Base-by-base conservation (phyloP, 2,888 invertebrate genomes). In the Protophormia terraenovae region DNA sequence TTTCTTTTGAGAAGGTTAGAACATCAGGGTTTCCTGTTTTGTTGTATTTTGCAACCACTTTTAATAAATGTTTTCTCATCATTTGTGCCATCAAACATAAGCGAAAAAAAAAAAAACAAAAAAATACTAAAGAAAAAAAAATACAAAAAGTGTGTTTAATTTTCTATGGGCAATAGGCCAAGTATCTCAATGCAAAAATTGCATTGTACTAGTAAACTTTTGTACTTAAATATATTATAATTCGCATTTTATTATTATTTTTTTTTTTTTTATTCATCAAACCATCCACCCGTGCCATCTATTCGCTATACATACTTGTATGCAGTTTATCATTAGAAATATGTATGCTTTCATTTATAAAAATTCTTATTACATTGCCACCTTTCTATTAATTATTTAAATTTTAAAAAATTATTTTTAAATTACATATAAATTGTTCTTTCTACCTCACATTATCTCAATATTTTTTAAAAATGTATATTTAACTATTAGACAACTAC, bases 141-240 rank as follows among this genome's bases (percentile, higher is more conserved):
- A 12, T n/a, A n/a, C n/a, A 22, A 75, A 55, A 53, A 67, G 7
- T 78, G 45, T 76, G 12, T 45, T 55, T 71, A n/a, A 41, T 66
- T 69, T 66, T 76, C 38, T 76, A 75, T 81, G 87, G 87, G 83
- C 86, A 83, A 38, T 76, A 82, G 78, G 87, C 86, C 86, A 87
- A 87, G 58, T 77, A 72, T 27, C 71, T 76, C 64, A 72, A 76
- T 71, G 71, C 72, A 47, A 71, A 53, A 69, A 75, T 64, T 76
- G 71, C 32, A 41, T 66, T 62, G 22, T 79, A 66, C 67, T 47
- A 2, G 16, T 38, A 22, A 19, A 22, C 69, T 14, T 41, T 41
- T 45, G 45, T 16, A 16, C 45, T 22, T 64, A 64, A 47, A 27
- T 14, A 41, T 58, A 50, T 53, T 64, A 60, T 41, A 47, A 60